Evolutionary conservation across 2,888 invertebrate genomes (phyloP).

Genomic region (Nineta flava): DNA sequence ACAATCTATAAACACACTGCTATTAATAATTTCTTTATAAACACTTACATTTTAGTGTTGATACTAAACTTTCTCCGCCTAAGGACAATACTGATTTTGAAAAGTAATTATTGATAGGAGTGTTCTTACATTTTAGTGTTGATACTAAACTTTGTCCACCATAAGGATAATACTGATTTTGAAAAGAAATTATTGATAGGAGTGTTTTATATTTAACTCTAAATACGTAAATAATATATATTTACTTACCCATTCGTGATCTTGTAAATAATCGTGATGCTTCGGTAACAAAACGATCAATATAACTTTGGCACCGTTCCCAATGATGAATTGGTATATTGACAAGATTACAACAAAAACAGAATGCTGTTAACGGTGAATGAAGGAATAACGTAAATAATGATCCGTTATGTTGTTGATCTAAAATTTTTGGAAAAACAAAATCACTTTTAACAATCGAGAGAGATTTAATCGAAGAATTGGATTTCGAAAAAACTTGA

Average conservation of each 20-base stretch:
- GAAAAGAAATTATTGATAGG: too few relatives aligned
- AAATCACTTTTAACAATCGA: too few relatives aligned
- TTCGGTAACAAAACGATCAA: conserved; percentile 81
- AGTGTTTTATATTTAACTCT: not conserved
- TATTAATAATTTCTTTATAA: too few relatives aligned
- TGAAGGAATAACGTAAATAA: conserved; percentile 92
- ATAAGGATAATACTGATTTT: not conserved
- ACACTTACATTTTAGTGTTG: too few relatives aligned
- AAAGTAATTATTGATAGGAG: too few relatives aligned
- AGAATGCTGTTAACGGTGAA: conserved; percentile 82
- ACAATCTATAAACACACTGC: too few relatives aligned
- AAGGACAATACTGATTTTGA: too few relatives aligned
- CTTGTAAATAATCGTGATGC: conserved; percentile 69
- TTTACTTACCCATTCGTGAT: conserved; percentile 58
- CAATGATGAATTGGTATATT: conserved; percentile 74
- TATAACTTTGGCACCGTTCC: conserved; percentile 77
- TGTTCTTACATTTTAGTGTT: too few relatives aligned
- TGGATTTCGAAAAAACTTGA: too few relatives aligned
- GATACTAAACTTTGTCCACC: too few relatives aligned
- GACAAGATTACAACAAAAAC: conserved; percentile 77
- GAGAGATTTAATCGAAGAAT: too few relatives aligned
- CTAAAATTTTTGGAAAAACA: conserved; percentile 33
- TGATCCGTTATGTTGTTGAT: conserved; percentile 75
- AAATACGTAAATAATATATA: conserved; percentile 3
- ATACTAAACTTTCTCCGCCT: too few relatives aligned